phyloP scores from a whole-genome alignment of 2,888 invertebrate genomes.

The Aelia acuminata region DNA sequence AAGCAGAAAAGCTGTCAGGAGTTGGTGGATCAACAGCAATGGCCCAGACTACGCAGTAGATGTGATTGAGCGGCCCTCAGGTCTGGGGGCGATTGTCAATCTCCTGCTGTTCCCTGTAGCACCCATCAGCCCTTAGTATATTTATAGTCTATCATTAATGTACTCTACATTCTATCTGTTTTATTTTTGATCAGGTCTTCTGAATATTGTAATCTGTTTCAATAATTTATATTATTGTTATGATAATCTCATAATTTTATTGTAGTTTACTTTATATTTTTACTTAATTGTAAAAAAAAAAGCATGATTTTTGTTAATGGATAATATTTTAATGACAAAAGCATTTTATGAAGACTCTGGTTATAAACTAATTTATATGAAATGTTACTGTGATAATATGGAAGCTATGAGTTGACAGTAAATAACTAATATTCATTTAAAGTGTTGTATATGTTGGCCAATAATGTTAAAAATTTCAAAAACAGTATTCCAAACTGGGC shows the following conservation, averaged over 20 bases:
- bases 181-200: constrained; percentile 40
- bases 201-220: constrained; percentile 38
- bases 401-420: constrained; percentile 32
- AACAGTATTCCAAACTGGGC: constrained; percentile 26
- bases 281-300: neutral
- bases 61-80: neutral
- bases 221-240: constrained; percentile 36
- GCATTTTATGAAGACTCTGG: constrained; percentile 40
- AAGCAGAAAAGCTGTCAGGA: constrained; percentile 54
- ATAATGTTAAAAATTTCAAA: neutral
- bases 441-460: constrained; percentile 36
- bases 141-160: constrained; percentile 39
- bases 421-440: constrained; percentile 23
- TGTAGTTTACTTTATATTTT: constrained; percentile 37
- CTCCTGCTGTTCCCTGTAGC: constrained; percentile 46
- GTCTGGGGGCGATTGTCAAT: neutral
- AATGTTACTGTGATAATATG: constrained; percentile 48
- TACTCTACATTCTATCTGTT: constrained; percentile 30
- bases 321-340: constrained; percentile 25
- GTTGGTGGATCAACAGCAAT: constrained; percentile 27
- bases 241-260: constrained; percentile 38
- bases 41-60: constrained; percentile 46
- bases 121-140: constrained; percentile 54
- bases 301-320: neutral
- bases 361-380: constrained; percentile 47